Base-by-base conservation (phyloP, 2,888 invertebrate species). In the Trachelus iudaicus region DNA sequence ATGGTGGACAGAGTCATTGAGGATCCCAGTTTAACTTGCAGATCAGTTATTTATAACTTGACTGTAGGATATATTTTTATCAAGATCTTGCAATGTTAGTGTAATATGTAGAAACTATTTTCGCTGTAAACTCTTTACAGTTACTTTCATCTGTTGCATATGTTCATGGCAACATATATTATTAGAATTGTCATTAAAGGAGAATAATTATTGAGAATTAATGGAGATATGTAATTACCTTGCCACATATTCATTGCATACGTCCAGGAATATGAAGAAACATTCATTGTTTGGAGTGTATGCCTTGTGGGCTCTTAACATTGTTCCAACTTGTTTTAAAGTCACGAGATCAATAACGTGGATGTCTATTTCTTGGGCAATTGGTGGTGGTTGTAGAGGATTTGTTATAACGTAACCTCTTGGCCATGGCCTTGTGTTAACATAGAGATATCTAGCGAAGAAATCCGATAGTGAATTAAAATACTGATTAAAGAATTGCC, bases 251-350 rank as follows among this genome's bases (percentile, higher is more conserved):
- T 96, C 94, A 83, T 96, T 94, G 86, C 95, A 95, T 9, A 96
- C 97, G 90, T 97, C 96, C 73, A 97, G 92, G 90, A 97, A 97
- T 87, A 97, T 96, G 88, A 97, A 97, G 90, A 96, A 97, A 86
- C 97, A 97, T 88, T 97, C 96, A 78, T 96, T 96, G 88, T 96
- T 96, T 1, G 96, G 95, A 3, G 97, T 97, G 89, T 96, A 97
- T 0, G 96, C 96, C 89, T 95, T 95, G 90, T 97, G 97, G 1
- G 96, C 94, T 79, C 96, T 92, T 37, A 96, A 90, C 95, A 96
- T 96, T 78, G 94, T 95, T 6, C 96, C 97, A 6, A 96, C 96
- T 89, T 94, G 94, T 87, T 95, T 94, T 80, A 97, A 92, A 0
- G 95, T 96, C 79, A 94, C 94, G 82, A 97, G 92, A 92, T 97